Conservation (phyloP, 2,113 vertebrate genomes). For the Ibidorhyncha struthersii region DNA sequence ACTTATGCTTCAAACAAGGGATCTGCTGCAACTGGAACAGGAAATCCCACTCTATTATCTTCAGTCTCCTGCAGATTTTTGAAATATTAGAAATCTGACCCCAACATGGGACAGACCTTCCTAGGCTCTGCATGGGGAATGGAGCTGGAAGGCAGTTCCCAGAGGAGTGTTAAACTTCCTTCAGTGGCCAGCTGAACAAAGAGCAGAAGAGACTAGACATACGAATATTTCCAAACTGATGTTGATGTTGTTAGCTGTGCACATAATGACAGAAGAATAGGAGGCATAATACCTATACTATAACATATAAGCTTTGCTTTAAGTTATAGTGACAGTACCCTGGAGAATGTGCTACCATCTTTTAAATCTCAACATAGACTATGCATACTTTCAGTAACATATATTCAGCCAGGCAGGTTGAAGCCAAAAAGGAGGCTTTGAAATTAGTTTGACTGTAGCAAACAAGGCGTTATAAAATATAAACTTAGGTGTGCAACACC, state of each 20-base stretch:
- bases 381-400: background rate
- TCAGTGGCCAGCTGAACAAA: background rate
- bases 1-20: background rate
- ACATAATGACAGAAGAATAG: background rate
- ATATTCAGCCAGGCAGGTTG: background rate
- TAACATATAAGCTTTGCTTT: background rate
- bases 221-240: background rate
- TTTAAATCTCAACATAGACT: background rate
- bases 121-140: background rate
- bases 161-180: background rate
- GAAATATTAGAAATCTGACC: background rate
- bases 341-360: background rate
- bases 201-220: background rate
- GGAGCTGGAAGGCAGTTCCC: background rate
- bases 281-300: background rate
- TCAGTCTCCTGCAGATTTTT: background rate
- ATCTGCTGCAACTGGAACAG: background rate
- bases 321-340: background rate
- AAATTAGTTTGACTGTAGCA: background rate
- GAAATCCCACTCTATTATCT: slow-evolving; percentile 2
- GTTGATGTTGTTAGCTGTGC: background rate
- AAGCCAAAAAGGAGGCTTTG: background rate
- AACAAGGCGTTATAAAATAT: background rate
- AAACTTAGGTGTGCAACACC: background rate
- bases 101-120: background rate